phyloP scores from a whole-genome alignment of 2,797 vertebrate species.

The Corythornis leucogaster region DNA sequence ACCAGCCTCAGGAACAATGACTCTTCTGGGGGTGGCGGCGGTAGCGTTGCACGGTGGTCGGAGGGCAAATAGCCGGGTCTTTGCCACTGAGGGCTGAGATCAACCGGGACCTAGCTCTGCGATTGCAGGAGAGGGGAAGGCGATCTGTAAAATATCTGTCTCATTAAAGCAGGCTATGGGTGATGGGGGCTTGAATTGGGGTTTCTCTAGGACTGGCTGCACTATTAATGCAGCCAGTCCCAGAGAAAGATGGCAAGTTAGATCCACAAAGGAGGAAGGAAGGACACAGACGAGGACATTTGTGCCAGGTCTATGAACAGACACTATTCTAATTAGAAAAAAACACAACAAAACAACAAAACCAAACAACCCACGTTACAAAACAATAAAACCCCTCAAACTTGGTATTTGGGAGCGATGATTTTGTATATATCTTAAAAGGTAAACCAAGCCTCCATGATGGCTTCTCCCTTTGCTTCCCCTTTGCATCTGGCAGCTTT shows the following conservation, averaged over 20 bases:
- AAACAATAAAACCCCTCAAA: not conserved
- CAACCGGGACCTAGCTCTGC: not conserved
- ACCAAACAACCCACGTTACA: not conserved
- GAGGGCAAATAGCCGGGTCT: not conserved
- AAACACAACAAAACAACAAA: not conserved
- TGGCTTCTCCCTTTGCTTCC: slow-evolving; percentile 32
- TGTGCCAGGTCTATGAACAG: not conserved
- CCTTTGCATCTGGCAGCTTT: not conserved
- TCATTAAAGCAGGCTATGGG: not conserved
- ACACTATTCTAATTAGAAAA: not conserved
- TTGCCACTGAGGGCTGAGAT: not conserved
- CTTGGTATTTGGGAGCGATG: not conserved
- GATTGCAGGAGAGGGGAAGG: not conserved
- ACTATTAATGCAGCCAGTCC: not conserved
- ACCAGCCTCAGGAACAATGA: slow-evolving; percentile 24
- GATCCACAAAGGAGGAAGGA: slow-evolving; percentile 34
- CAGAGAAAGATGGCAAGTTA: not conserved
- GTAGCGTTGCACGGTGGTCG: not conserved
- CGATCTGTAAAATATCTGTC: not conserved
- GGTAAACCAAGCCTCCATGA: slow-evolving; percentile 35
- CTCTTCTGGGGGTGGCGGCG: not conserved
- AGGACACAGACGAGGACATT: not conserved
- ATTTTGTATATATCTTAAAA: not conserved
- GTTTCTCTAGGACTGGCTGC: not conserved
- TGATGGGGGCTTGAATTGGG: not conserved